These are phyloP conservation scores for Pycnonotus jocosus DNA, from an alignment of 2,113 vertebrate species.

Conservation along the genomic window DNA sequence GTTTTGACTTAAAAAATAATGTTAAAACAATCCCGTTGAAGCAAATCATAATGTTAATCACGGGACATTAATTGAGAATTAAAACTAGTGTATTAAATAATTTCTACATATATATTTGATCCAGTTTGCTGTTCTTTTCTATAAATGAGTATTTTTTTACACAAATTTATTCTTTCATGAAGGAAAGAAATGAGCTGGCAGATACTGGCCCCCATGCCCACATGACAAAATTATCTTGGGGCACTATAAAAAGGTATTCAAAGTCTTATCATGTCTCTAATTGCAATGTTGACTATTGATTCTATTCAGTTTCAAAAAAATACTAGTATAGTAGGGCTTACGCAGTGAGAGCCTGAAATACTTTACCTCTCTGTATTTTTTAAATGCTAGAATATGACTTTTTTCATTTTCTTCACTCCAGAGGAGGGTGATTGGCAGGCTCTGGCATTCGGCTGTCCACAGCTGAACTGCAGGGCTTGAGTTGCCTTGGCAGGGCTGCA, in stretches of 20 bases:
- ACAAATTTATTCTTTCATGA: background rate
- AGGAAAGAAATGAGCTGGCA: background rate
- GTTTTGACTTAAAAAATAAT: constrained; percentile 16
- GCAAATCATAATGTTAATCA: background rate
- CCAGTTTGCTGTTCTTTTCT: background rate
- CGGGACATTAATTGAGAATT: background rate
- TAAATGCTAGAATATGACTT: background rate
- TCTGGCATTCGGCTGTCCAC: background rate
- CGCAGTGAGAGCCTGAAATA: background rate
- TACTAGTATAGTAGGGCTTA: background rate
- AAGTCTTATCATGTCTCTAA: background rate
- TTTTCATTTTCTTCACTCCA: background rate
- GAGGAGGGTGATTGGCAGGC: constrained; percentile 11
- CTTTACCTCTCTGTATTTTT: background rate
- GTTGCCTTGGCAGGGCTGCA: constrained; percentile 8
- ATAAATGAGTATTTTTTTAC: background rate
- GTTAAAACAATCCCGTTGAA: background rate
- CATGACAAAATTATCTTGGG: background rate
- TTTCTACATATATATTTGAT: background rate
- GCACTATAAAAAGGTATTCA: accelerated
- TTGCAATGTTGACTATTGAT: background rate
- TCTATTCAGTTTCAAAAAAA: background rate
- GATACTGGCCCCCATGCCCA: background rate
- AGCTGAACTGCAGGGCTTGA: constrained; percentile 22
- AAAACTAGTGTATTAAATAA: background rate